phyloP scores from a whole-genome alignment of 1,140 invertebrate genomes.

The Zelostemma sp. region DNA sequence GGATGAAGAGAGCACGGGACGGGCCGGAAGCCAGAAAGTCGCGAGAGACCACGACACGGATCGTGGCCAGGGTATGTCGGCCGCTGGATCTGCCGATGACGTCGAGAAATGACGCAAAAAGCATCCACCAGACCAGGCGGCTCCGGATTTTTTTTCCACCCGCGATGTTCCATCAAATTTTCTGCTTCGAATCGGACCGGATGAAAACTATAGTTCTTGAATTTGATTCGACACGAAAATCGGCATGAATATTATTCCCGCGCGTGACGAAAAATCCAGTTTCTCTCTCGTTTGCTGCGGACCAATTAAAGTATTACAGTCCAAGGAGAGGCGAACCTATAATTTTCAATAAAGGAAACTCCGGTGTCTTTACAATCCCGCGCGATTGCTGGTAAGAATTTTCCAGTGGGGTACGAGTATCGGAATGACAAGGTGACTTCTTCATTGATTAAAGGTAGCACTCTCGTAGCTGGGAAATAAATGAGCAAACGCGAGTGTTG shows the following conservation, averaged over 20 bases:
- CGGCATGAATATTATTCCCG: no score
- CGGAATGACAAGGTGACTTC: not conserved
- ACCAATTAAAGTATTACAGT: no score
- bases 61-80: slow-evolving; percentile 38
- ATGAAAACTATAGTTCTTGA: no score
- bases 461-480: slow-evolving; percentile 20
- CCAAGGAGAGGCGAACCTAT: no score
- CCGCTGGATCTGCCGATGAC: slow-evolving; percentile 67
- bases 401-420: not conserved
- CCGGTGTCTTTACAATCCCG: no score
- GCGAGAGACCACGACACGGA: slow-evolving; percentile 56
- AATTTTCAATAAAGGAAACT: no score
- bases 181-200: not conserved
- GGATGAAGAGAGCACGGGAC: slow-evolving; percentile 18
- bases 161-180: not conserved
- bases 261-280: no score
- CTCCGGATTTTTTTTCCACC: slow-evolving; percentile 44
- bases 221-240: no score
- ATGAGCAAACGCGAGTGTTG: slow-evolving; percentile 22
- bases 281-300: no score
- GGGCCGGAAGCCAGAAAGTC: slow-evolving; percentile 58
- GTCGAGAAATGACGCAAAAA: slow-evolving; percentile 69
- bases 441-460: slow-evolving; percentile 30
- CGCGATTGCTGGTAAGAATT: no score
- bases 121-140: slow-evolving; percentile 60